These are phyloP conservation scores for Aleiodes testaceus DNA, from an alignment of 2,888 invertebrate species.

Conservation along the genomic window DNA sequence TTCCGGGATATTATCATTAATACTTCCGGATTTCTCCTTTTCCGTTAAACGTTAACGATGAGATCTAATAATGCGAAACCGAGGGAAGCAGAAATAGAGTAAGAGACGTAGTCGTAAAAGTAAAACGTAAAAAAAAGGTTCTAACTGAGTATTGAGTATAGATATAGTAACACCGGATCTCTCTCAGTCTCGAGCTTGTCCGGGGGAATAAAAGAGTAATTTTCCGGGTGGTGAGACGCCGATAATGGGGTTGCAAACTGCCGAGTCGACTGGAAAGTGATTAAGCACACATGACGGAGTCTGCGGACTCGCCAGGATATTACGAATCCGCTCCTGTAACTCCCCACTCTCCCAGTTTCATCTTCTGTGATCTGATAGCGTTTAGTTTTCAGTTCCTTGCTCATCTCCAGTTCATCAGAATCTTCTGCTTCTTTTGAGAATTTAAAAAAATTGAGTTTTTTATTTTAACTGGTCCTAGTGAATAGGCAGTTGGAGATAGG, in stretches of 20 bases:
- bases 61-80: conserved; percentile 59
- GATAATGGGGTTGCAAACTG: conserved; percentile 72
- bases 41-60: conserved; percentile 51
- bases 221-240: conserved; percentile 72
- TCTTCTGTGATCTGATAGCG: not conserved
- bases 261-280: conserved; percentile 73
- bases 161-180: conserved; percentile 32
- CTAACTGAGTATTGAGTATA: conserved; percentile 35
- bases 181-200: conserved; percentile 57
- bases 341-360: conserved; percentile 38
- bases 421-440: conserved; percentile 31
- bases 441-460: not conserved
- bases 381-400: conserved; percentile 25
- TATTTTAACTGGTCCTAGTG: no score
- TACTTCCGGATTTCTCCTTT: conserved; percentile 24
- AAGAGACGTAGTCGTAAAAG: not conserved
- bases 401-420: conserved; percentile 31
- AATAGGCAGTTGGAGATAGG: no score
- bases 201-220: conserved; percentile 72
- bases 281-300: conserved; percentile 72
- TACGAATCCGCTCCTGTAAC: conserved; percentile 59
- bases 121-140: conserved; percentile 11
- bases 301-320: conserved; percentile 71
- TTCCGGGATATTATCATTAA: conserved; percentile 25
- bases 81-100: conserved; percentile 37